phyloP scores from a whole-genome alignment of 2,888 invertebrate genomes.

The Calephelis perditalis region DNA sequence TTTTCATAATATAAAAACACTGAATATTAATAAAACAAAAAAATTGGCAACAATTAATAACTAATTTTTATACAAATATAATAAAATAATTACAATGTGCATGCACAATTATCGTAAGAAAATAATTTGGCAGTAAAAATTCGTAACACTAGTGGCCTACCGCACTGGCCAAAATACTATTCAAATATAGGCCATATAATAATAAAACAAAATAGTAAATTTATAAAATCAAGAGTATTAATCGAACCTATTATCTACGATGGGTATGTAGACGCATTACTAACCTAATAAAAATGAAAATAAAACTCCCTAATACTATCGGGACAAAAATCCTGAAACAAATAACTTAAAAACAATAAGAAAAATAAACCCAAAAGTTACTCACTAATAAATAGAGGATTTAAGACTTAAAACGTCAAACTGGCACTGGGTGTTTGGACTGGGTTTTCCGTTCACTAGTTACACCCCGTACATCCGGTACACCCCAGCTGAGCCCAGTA shows the following conservation, averaged over 20 bases:
- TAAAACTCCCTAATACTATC: constrained; percentile 78
- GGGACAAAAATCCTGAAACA: constrained; percentile 78
- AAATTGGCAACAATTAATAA: constrained; percentile 77
- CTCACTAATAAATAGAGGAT: constrained; percentile 76
- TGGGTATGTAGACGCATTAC: constrained; percentile 66
- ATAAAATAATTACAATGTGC: constrained; percentile 77
- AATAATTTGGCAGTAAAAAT: constrained; percentile 79
- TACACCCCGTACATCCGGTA: constrained; percentile 33
- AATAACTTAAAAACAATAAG: constrained; percentile 78
- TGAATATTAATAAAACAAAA: constrained; percentile 72
- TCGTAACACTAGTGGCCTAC: constrained; percentile 76
- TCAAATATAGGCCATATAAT: constrained; percentile 72
- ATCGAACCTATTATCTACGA: constrained; percentile 67
- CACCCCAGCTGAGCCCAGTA: constrained; percentile 25
- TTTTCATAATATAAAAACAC: constrained; percentile 74
- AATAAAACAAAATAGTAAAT: constrained; percentile 72
- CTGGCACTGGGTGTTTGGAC: constrained; percentile 11
- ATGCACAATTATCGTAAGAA: constrained; percentile 77
- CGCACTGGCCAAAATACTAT: constrained; percentile 75
- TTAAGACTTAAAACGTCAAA: constrained; percentile 64
- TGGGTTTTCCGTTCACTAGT: constrained; percentile 26
- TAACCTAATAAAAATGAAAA: constrained; percentile 74
- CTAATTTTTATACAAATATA: constrained; percentile 69
- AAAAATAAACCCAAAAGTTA: constrained; percentile 77
- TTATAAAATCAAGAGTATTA: constrained; percentile 73